Evolutionary conservation across 2,113 vertebrate genomes (phyloP).

Genomic region (Megaceryle maxima): DNA sequence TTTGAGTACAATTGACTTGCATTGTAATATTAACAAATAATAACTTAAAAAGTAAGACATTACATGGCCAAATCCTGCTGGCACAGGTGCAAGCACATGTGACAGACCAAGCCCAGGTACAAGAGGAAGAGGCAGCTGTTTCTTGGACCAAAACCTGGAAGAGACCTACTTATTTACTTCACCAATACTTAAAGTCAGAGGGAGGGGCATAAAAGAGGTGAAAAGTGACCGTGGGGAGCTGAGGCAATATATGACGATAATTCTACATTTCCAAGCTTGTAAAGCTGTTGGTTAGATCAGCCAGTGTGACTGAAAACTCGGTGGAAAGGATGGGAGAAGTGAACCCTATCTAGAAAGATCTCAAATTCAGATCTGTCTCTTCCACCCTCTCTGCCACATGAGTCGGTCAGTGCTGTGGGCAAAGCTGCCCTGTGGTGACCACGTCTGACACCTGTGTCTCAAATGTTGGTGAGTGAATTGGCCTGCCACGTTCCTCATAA

Average conservation of each 20-base stretch:
- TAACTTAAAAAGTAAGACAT: neutral
- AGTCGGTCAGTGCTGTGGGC: neutral
- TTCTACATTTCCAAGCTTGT: neutral
- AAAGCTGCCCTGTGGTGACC: neutral
- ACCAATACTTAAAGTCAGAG: neutral
- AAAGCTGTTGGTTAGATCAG: neutral
- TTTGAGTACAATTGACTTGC: neutral
- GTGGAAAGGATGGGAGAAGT: neutral
- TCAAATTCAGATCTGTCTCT: neutral
- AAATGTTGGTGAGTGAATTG: neutral
- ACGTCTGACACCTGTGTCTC: accelerated
- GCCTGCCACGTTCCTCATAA: neutral
- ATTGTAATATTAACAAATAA: neutral
- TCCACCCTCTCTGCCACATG: neutral
- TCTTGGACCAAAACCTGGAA: neutral
- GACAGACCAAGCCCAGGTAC: neutral
- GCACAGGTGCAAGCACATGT: accelerated
- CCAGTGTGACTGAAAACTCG: accelerated
- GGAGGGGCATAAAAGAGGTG: neutral
- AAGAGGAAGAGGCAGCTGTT: neutral
- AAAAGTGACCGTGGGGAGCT: neutral
- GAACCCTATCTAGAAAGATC: neutral
- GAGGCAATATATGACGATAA: neutral
- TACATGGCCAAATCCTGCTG: neutral
- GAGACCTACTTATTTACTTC: neutral